These are phyloP conservation scores for Somateria mollissima DNA, from an alignment of 2,797 vertebrate genomes.

Conservation along the genomic window DNA sequence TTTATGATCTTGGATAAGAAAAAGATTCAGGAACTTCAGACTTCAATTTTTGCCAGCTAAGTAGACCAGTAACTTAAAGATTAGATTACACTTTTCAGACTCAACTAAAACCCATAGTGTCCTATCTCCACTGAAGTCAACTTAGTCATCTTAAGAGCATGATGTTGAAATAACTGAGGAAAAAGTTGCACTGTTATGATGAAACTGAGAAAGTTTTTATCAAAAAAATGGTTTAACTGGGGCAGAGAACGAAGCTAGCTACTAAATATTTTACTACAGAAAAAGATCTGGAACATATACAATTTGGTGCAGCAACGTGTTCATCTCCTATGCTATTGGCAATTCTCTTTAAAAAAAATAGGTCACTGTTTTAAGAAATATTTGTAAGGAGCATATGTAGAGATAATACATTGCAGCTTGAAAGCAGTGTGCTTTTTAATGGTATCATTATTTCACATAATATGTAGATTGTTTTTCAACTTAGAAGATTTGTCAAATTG, in stretches of 20 bases:
- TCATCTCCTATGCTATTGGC: background rate
- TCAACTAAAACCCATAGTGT: background rate
- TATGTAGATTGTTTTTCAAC: background rate
- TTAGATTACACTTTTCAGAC: background rate
- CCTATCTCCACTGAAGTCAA: background rate
- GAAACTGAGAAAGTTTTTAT: background rate
- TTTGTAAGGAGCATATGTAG: background rate
- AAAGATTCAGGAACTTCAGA: background rate
- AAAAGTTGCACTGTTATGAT: background rate
- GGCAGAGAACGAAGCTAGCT: background rate
- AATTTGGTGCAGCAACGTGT: background rate
- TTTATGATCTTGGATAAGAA: background rate
- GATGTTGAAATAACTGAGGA: background rate
- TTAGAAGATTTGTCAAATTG: background rate
- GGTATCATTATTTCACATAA: background rate
- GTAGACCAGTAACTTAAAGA: background rate
- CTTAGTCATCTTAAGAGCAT: background rate
- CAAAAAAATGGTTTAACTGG: background rate
- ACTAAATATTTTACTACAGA: constrained; percentile 34
- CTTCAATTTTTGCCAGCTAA: background rate
- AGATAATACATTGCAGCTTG: background rate
- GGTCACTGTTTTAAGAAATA: background rate
- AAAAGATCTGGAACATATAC: background rate
- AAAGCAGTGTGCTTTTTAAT: background rate
- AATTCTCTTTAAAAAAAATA: background rate